Evolutionary conservation across 2,113 vertebrate genomes (phyloP), one percentile per base, ranked within the genome.

Genomic region (Eleginops maclovinus): DNA sequence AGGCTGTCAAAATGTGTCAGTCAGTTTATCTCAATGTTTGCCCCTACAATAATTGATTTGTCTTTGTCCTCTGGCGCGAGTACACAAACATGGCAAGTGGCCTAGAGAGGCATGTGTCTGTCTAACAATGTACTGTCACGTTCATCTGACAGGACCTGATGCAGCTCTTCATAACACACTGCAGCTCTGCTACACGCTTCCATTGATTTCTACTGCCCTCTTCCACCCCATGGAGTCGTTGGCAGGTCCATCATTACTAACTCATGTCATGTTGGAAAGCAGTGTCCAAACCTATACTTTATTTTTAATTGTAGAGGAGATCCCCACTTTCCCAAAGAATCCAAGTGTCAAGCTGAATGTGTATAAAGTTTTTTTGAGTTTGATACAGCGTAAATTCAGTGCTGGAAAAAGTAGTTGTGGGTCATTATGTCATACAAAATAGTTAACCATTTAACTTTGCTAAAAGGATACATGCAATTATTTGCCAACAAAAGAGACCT

Each of bases 41-140:
- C 72, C 76, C 74, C 2, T 54, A 75, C 75, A 83, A 67, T 85
- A 88, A 90, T 83, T 83, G 88, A 91, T 91, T 91, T 83, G 77
- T 71, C 79, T 90, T 89, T 85, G 69, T 84, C 88, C 73, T 75
- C 74, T 1, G 64, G 47, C 14, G 2, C 2, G 36, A 44, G 61
- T 17, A 60, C 10, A 68, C 58, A 73, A 81, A 89, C 79, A 75
- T 47, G 69, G 59, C 61, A 22, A 73, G 75, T 40, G 76, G 76
- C 76, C 79, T 41, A n/a, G 58, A 79, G 72, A 86, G 65, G 24
- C 65, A 61, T 19, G 75, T 10, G 49, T 72, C 47, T 9, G 71
- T 78, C 53, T 70, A 77, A 68, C 53, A 69, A 74, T 80, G 54
- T 80, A 31, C 26, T 3, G 31, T 54, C 44, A 43, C 67, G 16